Base-by-base conservation (phyloP, 2,888 invertebrate genomes). In the Protodeltote pygarga region DNA sequence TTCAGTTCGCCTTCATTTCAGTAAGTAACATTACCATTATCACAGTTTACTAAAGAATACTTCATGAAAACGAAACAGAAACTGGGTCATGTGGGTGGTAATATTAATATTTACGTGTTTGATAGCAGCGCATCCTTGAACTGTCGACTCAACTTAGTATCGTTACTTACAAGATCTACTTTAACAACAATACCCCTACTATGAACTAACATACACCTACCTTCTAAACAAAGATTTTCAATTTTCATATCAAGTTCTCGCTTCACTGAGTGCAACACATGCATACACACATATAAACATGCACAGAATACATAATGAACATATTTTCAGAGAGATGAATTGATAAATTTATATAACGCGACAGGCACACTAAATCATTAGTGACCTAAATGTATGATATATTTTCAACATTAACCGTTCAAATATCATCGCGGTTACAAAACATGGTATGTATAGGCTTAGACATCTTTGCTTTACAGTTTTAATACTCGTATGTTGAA, bases 331-430 rank as follows among this genome's bases (percentile, higher is more conserved):
- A 20, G 27, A 47, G 49, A 53, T 62, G 47, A 62, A 62, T 48
- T 40, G 59, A 65, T 66, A 53, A 33, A 49, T 59, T 44, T 31
- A 47, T 49, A 51, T 6, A 31, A 48, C 37, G 21, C 44, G 41
- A 53, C 35, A 48, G 38, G 34, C 41, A 45, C 48, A 68, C 48
- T 61, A 38, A 66, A 46, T 41, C 37, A 34, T 37, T 48, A 50
- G 37, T 51, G 70, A 66, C 52, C 67, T 39, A 45, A 35, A 55
- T 62, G 34, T 39, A 21, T 50, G 70, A 69, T 55, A 47, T 51
- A 53, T 52, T 58, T 54, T 37, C 19, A 40, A 37, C 45, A 44
- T 32, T 54, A 46, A 41, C 19, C 21, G 21, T 15, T 4, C 29
- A 19, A 58, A 46, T 9, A 35, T 10, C 31, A 19, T 19, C 9